Base-by-base conservation (phyloP, 2,888 invertebrate species). In the Cosmorhoe ocellata region DNA sequence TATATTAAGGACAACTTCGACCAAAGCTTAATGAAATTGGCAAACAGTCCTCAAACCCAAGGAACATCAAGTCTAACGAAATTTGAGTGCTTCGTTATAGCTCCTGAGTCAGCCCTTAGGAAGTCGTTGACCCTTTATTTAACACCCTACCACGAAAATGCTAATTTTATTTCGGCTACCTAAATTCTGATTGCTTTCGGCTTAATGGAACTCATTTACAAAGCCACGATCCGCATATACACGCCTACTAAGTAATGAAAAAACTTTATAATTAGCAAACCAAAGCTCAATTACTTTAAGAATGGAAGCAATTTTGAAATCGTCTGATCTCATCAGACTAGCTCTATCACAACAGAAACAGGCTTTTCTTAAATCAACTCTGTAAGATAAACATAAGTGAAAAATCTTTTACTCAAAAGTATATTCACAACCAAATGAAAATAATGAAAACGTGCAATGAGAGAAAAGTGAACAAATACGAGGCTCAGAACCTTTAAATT, bases 241-340 rank as follows among this genome's bases (percentile, higher is more conserved):
- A 66, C 56, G 54, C 56, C 57, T 61, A 56, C 66, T 75, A 24
- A 24, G 24, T 24, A 71, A 74, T 74, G 69, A 74, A 73, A 72
- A 75, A 75, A 74, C 71, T 75, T 75, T 66, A 56, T 69, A 70
- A 71, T 67, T 66, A 68, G 63, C 56, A 57, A 59, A 60, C 59
- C 64, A 52, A 26, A 33, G 45, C 53, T 65, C 60, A 66, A 63
- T 52, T 66, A 55, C 56, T 56, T 54, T 58, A 51, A 55, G 60
- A 63, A 65, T 62, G 59, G 50, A 63, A 59, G 56, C 62, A 49
- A 58, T 64, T 66, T 47, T 54, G 40, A 44, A 57, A 57, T 56
- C 54, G 51, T 58, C 61, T 51, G 49, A 55, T 45, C 53, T 42
- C 44, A 44, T 58, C 44, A 50, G 51, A 51, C 31, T 51, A 37